Conservation (phyloP, 2,888 invertebrate genomes). For the Eupeodes luniger region DNA sequence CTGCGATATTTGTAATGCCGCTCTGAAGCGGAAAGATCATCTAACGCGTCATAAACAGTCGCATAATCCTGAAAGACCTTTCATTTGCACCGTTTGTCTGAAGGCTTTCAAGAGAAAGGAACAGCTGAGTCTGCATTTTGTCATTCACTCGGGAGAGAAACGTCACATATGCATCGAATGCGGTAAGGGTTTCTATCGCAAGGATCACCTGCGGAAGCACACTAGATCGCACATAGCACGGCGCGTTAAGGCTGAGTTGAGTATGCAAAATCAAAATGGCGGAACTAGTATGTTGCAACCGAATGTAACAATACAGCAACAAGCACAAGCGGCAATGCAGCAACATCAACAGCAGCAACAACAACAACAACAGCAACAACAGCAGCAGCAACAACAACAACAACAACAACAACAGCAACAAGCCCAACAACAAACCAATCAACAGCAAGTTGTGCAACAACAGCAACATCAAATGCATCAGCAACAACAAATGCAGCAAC, state of each 20-base stretch:
- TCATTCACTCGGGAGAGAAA: conserved; percentile 94
- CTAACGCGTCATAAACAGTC: conserved; percentile 94
- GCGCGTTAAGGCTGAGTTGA: conserved; percentile 90
- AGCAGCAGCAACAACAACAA: conserved; percentile 80
- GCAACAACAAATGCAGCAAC: conserved; percentile 79
- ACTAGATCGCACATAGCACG: conserved; percentile 93
- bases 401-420: conserved; percentile 85
- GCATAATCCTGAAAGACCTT: conserved; percentile 94
- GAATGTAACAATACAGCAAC: conserved; percentile 79
- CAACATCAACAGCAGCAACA: conserved; percentile 80
- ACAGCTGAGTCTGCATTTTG: conserved; percentile 93
- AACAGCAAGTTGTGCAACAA: conserved; percentile 83
- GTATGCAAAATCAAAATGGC: conserved; percentile 83
- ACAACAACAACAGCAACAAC: conserved; percentile 75
- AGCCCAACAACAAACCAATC: conserved; percentile 70
- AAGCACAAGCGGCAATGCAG: conserved; percentile 80
- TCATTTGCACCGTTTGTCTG: conserved; percentile 93
- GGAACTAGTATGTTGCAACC: conserved; percentile 83
- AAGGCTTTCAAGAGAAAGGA: conserved; percentile 96
- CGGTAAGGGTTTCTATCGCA: conserved; percentile 94
- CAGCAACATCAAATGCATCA: conserved; percentile 79
- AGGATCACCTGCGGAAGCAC: conserved; percentile 93
- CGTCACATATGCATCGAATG: conserved; percentile 94
- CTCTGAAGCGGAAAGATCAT: conserved; percentile 94
- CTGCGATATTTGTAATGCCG: conserved; percentile 95